Evolutionary conservation across 2,113 vertebrate genomes (phyloP).

Genomic region (Crypturellus undulatus): DNA sequence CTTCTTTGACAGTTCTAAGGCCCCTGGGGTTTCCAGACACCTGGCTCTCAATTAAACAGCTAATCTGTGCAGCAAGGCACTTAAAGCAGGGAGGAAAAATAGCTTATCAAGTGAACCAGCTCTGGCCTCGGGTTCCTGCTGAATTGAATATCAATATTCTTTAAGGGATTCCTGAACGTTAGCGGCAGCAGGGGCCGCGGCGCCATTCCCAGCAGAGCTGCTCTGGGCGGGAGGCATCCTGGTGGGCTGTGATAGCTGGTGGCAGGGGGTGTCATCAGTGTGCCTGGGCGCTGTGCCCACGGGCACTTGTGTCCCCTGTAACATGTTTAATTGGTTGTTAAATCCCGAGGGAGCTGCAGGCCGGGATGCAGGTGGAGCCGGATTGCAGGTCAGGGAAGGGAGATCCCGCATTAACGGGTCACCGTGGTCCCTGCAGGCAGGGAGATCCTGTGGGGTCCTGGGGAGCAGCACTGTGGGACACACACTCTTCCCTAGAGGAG

Average conservation of each 20-base stretch:
- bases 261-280: no score
- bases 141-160: neutral
- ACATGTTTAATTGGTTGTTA: rapidly evolving
- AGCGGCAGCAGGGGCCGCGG: neutral
- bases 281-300: neutral
- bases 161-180: neutral
- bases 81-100: constrained; percentile 29
- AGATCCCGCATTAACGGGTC: neutral
- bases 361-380: neutral
- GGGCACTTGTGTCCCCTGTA: neutral
- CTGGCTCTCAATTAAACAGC: constrained; percentile 63
- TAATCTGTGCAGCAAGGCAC: constrained; percentile 55
- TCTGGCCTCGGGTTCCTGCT: constrained; percentile 9
- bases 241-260: rapidly evolving
- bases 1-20: neutral
- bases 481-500: neutral
- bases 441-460: neutral
- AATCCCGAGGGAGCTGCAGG: neutral
- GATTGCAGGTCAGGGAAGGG: neutral
- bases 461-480: neutral
- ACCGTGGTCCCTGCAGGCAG: neutral
- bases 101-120: constrained; percentile 47
- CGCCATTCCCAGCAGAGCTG: neutral
- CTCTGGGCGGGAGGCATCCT: neutral
- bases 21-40: constrained; percentile 22